A percentile compares a stretch with the other conserved stretches of the same genome.
These are phyloP conservation scores for Oithona nana DNA, from an alignment of 2,888 invertebrate genomes.

Conservation along the genomic window DNA sequence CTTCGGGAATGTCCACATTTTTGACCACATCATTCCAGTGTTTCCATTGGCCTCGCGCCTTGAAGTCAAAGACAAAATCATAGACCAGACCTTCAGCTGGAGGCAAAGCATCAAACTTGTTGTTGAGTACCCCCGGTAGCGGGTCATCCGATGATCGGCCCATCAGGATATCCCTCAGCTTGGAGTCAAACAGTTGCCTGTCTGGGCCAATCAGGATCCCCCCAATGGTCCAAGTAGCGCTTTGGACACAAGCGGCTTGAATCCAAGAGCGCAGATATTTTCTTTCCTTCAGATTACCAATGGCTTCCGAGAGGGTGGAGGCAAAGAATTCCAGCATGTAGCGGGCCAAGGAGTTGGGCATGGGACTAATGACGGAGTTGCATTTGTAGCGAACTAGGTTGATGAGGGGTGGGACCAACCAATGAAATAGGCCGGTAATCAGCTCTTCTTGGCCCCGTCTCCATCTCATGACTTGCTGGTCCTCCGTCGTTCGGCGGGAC, in stretches of 20 bases:
- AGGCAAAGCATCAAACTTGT: slow-evolving; percentile 18
- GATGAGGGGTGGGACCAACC: slow-evolving; percentile 3
- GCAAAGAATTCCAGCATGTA: neutral
- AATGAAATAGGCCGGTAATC: slow-evolving; percentile 4
- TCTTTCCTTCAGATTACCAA: slow-evolving; percentile 14
- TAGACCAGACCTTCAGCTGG: slow-evolving; percentile 57
- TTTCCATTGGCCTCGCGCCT: slow-evolving; percentile 26
- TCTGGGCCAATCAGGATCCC: slow-evolving; percentile 47
- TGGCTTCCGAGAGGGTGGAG: neutral
- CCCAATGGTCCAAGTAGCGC: slow-evolving; percentile 66
- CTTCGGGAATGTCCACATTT: slow-evolving; percentile 27
- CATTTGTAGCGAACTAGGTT: neutral
- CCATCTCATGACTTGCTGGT: slow-evolving; percentile 2
- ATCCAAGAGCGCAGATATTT: slow-evolving; percentile 35
- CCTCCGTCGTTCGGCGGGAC: neutral
- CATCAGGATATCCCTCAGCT: slow-evolving; percentile 35
- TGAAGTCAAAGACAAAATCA: slow-evolving; percentile 62
- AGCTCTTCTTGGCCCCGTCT: slow-evolving; percentile 5
- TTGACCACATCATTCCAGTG: slow-evolving; percentile 31
- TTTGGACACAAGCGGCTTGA: slow-evolving; percentile 51
- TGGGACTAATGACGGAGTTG: neutral
- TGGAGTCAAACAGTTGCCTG: slow-evolving; percentile 53
- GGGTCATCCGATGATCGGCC: neutral
- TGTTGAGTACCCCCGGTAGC: neutral
- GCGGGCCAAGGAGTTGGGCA: neutral